Evolutionary conservation across 1,140 invertebrate genomes (phyloP), one percentile per base, ranked within the genome.

Genomic region (Ceratoteleas bidentatus): DNA sequence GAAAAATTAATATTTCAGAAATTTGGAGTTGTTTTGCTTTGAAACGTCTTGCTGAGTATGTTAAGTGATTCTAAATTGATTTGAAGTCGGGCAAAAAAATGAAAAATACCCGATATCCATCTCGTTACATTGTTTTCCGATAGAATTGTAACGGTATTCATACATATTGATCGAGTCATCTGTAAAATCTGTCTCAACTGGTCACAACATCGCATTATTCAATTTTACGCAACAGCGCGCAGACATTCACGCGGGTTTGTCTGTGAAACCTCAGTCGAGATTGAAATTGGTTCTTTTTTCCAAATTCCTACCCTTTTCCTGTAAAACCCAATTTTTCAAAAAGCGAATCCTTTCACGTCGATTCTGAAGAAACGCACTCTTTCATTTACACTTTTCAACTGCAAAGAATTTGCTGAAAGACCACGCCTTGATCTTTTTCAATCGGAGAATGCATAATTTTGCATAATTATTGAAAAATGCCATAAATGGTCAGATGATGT

Each of bases 381-480:
- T n/a, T n/a, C n/a, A n/a, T n/a, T n/a, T n/a, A n/a, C n/a, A n/a
- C n/a, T n/a, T n/a, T n/a, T n/a, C n/a, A n/a, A n/a, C n/a, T n/a
- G n/a, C n/a, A n/a, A n/a, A n/a, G n/a, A n/a, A 50, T 72, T 36
- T 53, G 49, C 47, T 61, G 14, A 54, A 32, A 70, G 11, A 43
- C 66, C 54, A 70, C 66, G 60, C 56, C 56, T 70, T 53, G 6
- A 52, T 60, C 56, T 70, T 60, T 70, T 70, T 52, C 34, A 40
- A 43, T 11, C 40, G 1, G 53, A 45, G 57, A 70, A 70, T 69
- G 56, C 45, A 70, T 70, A 70, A 34, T 70, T 70, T 60, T 60
- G 43, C 56, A 60, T 60, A 38, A 3, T 57, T 60, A 60, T 70
- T 70, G 14, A 54, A 65, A 65, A 65, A 43, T 40, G 24, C 14